A percentile compares a stretch with the other conserved stretches of the same genome.
Conservation (phyloP, 2,797 vertebrate species). For the Gadopsis bispinosus region DNA sequence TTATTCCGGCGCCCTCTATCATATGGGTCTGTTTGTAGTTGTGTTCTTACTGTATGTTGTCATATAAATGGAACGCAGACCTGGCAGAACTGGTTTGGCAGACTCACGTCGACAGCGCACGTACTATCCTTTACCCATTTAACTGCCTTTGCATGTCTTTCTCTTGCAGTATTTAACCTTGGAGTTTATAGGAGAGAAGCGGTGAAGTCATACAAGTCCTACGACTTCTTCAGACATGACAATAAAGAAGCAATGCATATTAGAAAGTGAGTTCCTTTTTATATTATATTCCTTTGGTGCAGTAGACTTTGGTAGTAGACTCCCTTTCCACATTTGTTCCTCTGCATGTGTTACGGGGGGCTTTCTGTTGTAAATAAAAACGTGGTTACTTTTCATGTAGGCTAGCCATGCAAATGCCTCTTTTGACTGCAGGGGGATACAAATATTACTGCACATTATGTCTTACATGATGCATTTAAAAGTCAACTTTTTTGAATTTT, state of each 20-base stretch:
- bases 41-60: not conserved
- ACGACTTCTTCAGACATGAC: constrained; percentile 97
- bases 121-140: not conserved
- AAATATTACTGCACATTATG: not conserved
- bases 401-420: not conserved
- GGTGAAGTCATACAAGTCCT: constrained; percentile 95
- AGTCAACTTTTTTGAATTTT: not conserved
- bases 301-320: not conserved
- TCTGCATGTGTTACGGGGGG: not conserved
- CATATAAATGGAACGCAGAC: constrained; percentile 16
- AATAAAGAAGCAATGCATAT: constrained; percentile 96
- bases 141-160: not conserved
- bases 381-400: constrained; percentile 5
- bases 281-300: not conserved
- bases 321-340: not conserved
- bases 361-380: not conserved
- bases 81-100: constrained; percentile 45
- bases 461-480: not conserved
- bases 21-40: not conserved
- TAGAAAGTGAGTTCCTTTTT: constrained; percentile 86
- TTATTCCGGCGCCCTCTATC: not conserved
- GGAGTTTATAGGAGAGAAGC: constrained; percentile 95
- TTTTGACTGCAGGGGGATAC: not conserved
- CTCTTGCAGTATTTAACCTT: constrained; percentile 92
- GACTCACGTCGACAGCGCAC: not conserved